Base-by-base conservation (phyloP, 2,888 invertebrate genomes). In the Nyleta sp. region DNA sequence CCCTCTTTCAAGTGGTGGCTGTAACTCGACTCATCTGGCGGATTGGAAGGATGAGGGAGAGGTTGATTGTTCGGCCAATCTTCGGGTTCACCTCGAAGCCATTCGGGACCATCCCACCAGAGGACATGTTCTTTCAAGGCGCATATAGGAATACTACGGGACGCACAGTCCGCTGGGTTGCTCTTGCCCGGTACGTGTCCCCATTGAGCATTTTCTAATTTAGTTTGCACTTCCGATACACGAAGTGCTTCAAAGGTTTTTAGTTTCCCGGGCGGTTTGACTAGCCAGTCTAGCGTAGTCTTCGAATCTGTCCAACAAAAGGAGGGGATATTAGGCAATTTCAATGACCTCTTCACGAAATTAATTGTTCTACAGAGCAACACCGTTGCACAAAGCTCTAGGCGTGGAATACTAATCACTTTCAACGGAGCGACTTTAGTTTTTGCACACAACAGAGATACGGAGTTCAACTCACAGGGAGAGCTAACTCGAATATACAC, bases 141-240 rank as follows among this genome's bases (percentile, higher is more conserved):
- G 11, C 11, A 2, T 1, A 50, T 11, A 1, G 11, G 1, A 3
- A 64, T 8, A 6, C 50, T 38, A 5, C 50, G 35, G 0, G 62
- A 64, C 8, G 38, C 50, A 10, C 62, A 64, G 18, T 64, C 62
- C 0, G 62, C 50, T 0, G 62, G 50, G 17, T 64, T 64, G 1
- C 17, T n/a, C 1, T 2, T 1, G 1, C 62, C 40, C 0, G 62
- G 50, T 3, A 50, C 50, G 7, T 50, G 24, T n/a, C 6, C 13
- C 62, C 62, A 64, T 2, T 15, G 20, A 1, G 48, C 38, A 4
- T 17, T 8, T 0, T 33, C 11, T 7, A 50, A 11, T 2, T n/a
- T 1, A 1, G 35, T 38, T n/a, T 64, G 50, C 2, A 64, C 10
- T 2, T 38, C 38, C 3, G 62, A 64, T 2, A 50, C 50, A 1